Base-by-base conservation (phyloP, 2,113 vertebrate genomes). In the Xiphophorus couchianus region DNA sequence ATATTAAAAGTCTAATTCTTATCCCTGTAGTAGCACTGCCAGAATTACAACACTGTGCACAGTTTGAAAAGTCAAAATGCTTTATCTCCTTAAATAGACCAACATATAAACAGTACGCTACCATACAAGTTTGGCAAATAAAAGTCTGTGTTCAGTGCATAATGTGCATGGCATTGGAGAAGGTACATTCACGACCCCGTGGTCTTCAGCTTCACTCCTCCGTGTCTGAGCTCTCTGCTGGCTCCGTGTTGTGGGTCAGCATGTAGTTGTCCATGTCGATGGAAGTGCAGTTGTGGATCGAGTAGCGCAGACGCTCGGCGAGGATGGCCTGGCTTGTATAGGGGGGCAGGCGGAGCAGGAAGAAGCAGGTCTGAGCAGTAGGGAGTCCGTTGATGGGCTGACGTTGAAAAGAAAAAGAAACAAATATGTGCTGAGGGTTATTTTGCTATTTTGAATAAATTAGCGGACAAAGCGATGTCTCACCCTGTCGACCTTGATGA, bases 261-360 rank as follows among this genome's bases (percentile, higher is more conserved):
- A 96, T 96, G 90, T 96, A 95, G 91, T 95, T 95, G 90, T 96
- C 95, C 95, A 95, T 96, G 89, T 96, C 95, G 71, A 96, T 96
- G 66, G 95, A 95, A 73, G 94, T 93, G 67, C 95, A 95, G 91
- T 96, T 96, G 90, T 96, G 94, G 87, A 96, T 95, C 82, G 95
- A 95, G 86, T 96, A 96, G 51, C 95, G 94, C 64, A 95, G 92
- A 42, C 95, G 93, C 88, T 95, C 95, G 0, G 94, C 88, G 22
- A 96, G 92, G 79, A 94, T 71, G 42, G 92, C 89, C 85, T 96
- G 95, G 78, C 94, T 95, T 0, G 93, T 93, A 90, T 95, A 96
- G 0, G 95, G 95, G 0, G 95, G 95, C 19, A 96, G 89, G 42
- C 95, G 94, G 37, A 96, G 92, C 79, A 95, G 92, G 89, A 96